Evolutionary conservation across 2,113 vertebrate genomes (phyloP), one percentile per base, ranked within the genome.

Genomic region (Gobius niger): DNA sequence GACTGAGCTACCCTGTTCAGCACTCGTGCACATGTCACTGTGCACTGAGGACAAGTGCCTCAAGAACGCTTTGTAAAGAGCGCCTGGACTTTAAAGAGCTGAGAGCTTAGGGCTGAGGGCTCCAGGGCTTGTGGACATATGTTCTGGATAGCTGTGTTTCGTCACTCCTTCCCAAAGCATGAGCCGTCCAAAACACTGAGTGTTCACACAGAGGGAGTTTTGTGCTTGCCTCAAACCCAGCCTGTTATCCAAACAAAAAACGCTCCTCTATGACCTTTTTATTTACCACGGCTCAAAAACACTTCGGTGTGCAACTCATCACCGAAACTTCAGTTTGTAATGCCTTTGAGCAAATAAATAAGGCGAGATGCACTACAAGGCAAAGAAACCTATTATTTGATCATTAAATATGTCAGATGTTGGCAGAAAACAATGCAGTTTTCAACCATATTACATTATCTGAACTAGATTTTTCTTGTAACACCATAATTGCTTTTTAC

Each of bases 101-200:
- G 24, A 3, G 24, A 34, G 24, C 24, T 34, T 34, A 34, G 24
- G 24, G 24, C 54, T 50, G 60, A 41, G 63, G 76, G 80, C 81
- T 87, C 66, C 63, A 67, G 77, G 76, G 80, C 80, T 73, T 82
- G 77, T 73, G 72, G 74, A 85, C 89, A 76, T 65, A 62, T 84
- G 85, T 84, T 84, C 75, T 77, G 65, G 9, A 80, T 77, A 69
- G 81, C 77, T 65, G 44, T 7, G 72, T 75, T 73, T 84, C 60
- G 78, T 83, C 82, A 85, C 60, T 72, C 73, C 76, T 82, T 82
- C 76, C 81, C 73, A 40, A 47, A 65, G 52, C 79, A 76, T 77
- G 81, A 0, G 24, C 70, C 68, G 81, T 73, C 82, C 79, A 87
- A 82, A 84, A 84, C 73, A 74, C 67, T 87, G 82, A 57, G 60